Base-by-base conservation (phyloP, 2,888 invertebrate genomes). In the Drosophila differens region DNA sequence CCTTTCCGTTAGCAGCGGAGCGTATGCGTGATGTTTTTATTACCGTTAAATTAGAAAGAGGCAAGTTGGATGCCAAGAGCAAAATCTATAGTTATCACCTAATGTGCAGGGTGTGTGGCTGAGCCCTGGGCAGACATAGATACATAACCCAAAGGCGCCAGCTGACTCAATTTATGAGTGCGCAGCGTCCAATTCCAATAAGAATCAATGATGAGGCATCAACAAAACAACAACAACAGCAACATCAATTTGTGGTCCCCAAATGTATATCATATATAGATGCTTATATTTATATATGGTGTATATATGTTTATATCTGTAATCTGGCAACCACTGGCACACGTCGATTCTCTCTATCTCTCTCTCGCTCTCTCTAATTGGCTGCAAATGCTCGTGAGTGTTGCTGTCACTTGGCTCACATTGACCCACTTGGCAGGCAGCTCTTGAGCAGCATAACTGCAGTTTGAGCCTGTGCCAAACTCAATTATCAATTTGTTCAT, bases 1-100 rank as follows among this genome's bases (percentile, higher is more conserved):
- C 64, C 71, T 82, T 76, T 80, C 76, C 62, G 64, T 61, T 67
- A 35, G 70, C 90, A 61, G 81, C 90, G 76, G 83, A 81, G 76
- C 85, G 90, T 81, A 85, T 85, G 72, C 90, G 89, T 85, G 86
- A 85, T 85, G 89, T 83, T 90, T 90, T 89, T 90, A 85, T 85
- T 85, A 74, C 70, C 86, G 61, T 85, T 85, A 89, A 85, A 90
- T 85, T 85, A 90, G 83, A 85, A 52, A 53, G 60, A 52, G 54
- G 53, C 59, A 28, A 66, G 30, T 47, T 28, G 19, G 49, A 57
- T 58, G 41, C 16, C 47, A 47, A 41, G 58, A 30, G n/a, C 39
- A 16, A 19, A 7, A 55, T 4, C 19, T 37, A 37, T 41, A 58
- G 32, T 44, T 32, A 58, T 41, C 44, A 58, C 32, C 10, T 44